Evolutionary conservation across 2,888 invertebrate genomes (phyloP), one percentile per base, ranked within the genome.

Genomic region (Microplitis manilae): DNA sequence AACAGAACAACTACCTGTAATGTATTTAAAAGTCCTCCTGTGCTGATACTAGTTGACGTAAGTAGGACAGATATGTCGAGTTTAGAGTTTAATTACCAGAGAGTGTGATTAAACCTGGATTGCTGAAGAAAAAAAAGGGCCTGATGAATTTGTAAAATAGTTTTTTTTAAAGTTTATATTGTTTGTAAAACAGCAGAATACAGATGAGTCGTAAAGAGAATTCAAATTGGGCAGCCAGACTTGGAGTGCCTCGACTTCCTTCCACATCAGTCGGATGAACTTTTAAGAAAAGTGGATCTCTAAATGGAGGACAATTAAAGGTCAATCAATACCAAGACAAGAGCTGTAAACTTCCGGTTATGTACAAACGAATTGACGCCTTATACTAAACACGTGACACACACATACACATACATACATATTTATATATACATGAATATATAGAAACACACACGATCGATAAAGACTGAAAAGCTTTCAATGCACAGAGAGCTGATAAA

Each of bases 141-240:
- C 50, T 50, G 13, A 50, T 50, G 8, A 13, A 13, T 50, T 13
- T 50, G 50, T 50, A 8, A 13, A 13, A 9, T 50, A 50, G 5
- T 50, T 50, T 50, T 50, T 50, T 50, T n/a, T 40, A 9, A 64
- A 73, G 68, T 17, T 64, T 76, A 59, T 65, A 64, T 30, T 72
- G 15, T 68, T 65, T 73, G 68, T 62, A 68, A 69, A 67, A 15
- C 39, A 69, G 62, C 20, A 75, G 15, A 61, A 77, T 71, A 75
- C 79, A 77, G 64, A 81, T 79, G 82, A 78, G 77, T 73, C 76
- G 75, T 30, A 50, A 40, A 61, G 15, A 69, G 68, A 69, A 60
- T n/a, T 60, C 67, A 38, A 71, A 77, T 72, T 59, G 76, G 15
- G 67, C 75, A 67, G 68, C 68, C 68, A 73, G 76, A 61, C 30